These are phyloP conservation scores for Kryptopterus vitreolus DNA, from an alignment of 2,797 vertebrate genomes.

Conservation along the genomic window DNA sequence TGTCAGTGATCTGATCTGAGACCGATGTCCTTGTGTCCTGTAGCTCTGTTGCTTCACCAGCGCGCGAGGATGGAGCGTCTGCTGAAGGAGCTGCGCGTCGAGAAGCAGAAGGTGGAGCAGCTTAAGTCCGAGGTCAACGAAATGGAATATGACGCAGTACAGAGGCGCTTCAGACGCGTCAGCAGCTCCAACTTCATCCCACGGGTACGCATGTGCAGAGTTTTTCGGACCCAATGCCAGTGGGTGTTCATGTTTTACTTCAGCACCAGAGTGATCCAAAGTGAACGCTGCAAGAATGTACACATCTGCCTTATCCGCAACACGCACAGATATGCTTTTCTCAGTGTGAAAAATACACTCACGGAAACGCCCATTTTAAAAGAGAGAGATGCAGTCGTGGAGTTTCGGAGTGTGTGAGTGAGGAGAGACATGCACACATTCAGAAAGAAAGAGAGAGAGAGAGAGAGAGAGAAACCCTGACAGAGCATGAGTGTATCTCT, in stretches of 20 bases:
- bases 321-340: too few relatives aligned
- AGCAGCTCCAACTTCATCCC: constrained; percentile 91
- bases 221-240: not conserved
- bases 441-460: too few relatives aligned
- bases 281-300: too few relatives aligned
- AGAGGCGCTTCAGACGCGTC: constrained; percentile 92
- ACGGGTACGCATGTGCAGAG: constrained; percentile 76
- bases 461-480: too few relatives aligned
- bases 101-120: constrained; percentile 89
- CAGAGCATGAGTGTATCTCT: too few relatives aligned
- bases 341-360: too few relatives aligned
- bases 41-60: constrained; percentile 96
- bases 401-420: too few relatives aligned
- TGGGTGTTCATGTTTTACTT: not conserved
- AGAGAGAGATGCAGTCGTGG: too few relatives aligned
- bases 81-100: constrained; percentile 88
- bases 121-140: constrained; percentile 92
- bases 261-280: too few relatives aligned
- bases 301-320: too few relatives aligned
- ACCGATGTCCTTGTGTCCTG: not conserved
- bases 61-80: constrained; percentile 97
- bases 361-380: too few relatives aligned
- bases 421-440: too few relatives aligned
- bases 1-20: not conserved
- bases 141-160: constrained; percentile 96